Percentiles rank a stretch among this genome's conserved stretches.
These are phyloP conservation scores for Trinectes maculatus DNA, from an alignment of 2,113 vertebrate genomes.

Conservation along the genomic window DNA sequence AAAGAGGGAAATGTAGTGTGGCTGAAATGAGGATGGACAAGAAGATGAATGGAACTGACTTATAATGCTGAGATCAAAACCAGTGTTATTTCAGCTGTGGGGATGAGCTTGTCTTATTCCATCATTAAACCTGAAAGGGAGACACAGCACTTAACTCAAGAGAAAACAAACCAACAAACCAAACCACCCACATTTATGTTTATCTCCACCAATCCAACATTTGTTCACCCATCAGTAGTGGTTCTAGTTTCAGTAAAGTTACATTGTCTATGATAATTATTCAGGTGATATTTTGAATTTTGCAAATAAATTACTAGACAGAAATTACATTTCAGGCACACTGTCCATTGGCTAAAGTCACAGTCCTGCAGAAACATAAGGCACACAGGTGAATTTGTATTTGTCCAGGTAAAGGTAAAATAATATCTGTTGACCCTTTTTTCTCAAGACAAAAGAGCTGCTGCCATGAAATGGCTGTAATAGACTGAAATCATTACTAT, in stretches of 20 bases:
- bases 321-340: too few relatives aligned
- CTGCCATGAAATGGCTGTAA: constrained; percentile 40
- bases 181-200: not conserved
- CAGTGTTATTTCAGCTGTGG: constrained; percentile 29
- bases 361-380: not conserved
- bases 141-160: constrained; percentile 17
- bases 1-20: not conserved
- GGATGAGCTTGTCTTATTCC: constrained; percentile 35
- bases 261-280: too few relatives aligned
- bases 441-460: constrained; percentile 3
- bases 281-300: too few relatives aligned
- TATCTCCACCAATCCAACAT: constrained; percentile 6
- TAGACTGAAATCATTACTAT: constrained; percentile 29
- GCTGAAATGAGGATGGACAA: constrained; percentile 23
- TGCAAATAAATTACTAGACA: too few relatives aligned
- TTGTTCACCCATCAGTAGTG: not conserved
- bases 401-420: not conserved
- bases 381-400: not conserved
- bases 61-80: constrained; percentile 37
- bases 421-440: not conserved
- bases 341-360: not conserved
- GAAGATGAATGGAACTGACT: not conserved
- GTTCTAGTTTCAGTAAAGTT: not conserved
- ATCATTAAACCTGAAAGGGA: constrained; percentile 42
- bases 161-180: constrained; percentile 27